phyloP scores from a whole-genome alignment of 2,113 vertebrate species.

The Hypomesus transpacificus region DNA sequence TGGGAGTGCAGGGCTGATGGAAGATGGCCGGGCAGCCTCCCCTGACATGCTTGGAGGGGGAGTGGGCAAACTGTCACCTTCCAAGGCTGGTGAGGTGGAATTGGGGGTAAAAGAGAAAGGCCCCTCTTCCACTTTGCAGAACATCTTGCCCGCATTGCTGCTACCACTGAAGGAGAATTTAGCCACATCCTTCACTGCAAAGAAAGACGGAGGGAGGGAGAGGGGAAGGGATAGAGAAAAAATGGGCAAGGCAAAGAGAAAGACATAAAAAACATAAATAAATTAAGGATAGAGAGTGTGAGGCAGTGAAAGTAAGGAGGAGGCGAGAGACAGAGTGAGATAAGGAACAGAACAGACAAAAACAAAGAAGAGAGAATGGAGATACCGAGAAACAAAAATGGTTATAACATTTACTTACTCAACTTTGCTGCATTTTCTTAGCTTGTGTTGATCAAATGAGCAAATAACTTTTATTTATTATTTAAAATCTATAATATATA shows the following conservation, averaged over 20 bases:
- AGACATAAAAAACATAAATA: background rate
- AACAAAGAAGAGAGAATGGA: too few species aligned
- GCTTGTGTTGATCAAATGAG: too few species aligned
- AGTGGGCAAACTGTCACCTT: conserved; percentile 47
- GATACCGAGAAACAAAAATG: too few species aligned
- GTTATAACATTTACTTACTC: too few species aligned
- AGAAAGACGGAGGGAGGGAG: conserved; percentile 26
- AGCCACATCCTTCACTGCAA: conserved; percentile 69
- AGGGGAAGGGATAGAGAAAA: conserved; percentile 15
- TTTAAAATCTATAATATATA: too few species aligned
- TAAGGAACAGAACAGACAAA: too few species aligned
- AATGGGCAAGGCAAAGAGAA: conserved; percentile 28
- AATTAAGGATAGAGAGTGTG: background rate
- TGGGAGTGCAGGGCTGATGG: conserved; percentile 54
- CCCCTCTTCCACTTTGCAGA: conserved; percentile 61
- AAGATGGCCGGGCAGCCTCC: conserved; percentile 45
- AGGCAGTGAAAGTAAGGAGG: background rate
- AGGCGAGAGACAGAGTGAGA: background rate
- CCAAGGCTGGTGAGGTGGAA: conserved; percentile 41
- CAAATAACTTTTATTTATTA: too few species aligned
- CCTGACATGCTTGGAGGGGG: conserved; percentile 40
- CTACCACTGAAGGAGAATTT: conserved; percentile 68
- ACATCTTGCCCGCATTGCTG: conserved; percentile 54
- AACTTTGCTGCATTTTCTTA: too few species aligned
- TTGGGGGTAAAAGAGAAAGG: conserved; percentile 66